A percentile compares a stretch with the other conserved stretches of the same genome.
Evolutionary conservation across 2,113 vertebrate species (phyloP).

Genomic region (Trinectes maculatus): DNA sequence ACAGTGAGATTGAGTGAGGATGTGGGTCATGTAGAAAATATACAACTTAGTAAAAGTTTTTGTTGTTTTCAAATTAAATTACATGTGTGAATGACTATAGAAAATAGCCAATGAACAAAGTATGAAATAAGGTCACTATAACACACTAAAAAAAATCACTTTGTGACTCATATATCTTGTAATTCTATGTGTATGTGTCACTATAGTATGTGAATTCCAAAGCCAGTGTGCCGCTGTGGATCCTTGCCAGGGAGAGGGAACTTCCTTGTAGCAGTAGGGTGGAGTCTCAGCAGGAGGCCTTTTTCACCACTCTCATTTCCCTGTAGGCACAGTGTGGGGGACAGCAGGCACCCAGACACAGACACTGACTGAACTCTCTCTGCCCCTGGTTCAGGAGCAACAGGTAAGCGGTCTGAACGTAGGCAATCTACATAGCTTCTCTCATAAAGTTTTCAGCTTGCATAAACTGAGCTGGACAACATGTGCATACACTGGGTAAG

Average conservation of each 20-base stretch:
- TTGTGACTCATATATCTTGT: neutral
- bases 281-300: constrained; percentile 40
- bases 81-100: neutral
- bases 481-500: neutral
- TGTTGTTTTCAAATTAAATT: neutral
- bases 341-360: neutral
- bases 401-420: constrained; percentile 35
- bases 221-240: neutral
- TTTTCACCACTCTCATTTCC: constrained; percentile 15
- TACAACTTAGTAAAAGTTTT: no score
- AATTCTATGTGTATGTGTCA: neutral
- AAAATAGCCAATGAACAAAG: neutral
- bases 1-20: neutral
- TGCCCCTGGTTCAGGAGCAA: neutral
- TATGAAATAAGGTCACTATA: no score
- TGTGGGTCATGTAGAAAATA: no score
- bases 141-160: accelerated
- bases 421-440: neutral
- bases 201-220: constrained; percentile 34
- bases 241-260: constrained; percentile 21
- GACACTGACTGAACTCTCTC: neutral
- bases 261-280: constrained; percentile 63
- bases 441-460: neutral
- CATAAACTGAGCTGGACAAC: neutral
- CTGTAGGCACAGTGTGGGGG: constrained; percentile 1